Conservation (phyloP, 2,888 invertebrate species). For the Galerucella nymphaeae region DNA sequence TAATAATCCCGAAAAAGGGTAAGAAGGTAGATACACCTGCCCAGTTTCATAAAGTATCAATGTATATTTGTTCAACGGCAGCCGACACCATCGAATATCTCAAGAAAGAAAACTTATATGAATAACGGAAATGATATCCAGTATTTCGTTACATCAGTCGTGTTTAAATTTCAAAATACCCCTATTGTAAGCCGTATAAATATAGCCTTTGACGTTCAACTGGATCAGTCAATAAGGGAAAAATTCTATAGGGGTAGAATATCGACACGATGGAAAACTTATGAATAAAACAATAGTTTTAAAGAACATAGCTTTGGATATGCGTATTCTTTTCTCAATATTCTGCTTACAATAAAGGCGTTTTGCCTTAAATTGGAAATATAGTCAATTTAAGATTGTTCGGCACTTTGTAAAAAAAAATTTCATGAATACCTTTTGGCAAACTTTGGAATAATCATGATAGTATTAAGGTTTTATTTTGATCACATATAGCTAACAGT, state of each 20-base stretch:
- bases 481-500: too few relatives aligned
- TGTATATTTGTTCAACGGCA: constrained; percentile 28
- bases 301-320: constrained; percentile 58
- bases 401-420: constrained; percentile 43
- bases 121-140: constrained; percentile 48
- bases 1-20: neutral
- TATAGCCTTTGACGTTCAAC: constrained; percentile 60
- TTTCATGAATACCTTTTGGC: too few relatives aligned
- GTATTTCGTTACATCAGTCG: constrained; percentile 60
- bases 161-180: constrained; percentile 59
- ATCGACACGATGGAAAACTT: constrained; percentile 61
- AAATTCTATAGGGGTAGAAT: constrained; percentile 60
- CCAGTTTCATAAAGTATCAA: constrained; percentile 16
- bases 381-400: constrained; percentile 44
- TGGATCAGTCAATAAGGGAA: constrained; percentile 65
- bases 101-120: constrained; percentile 35
- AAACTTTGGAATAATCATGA: too few relatives aligned
- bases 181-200: constrained; percentile 63
- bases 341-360: constrained; percentile 42
- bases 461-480: too few relatives aligned
- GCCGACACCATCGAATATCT: constrained; percentile 2
- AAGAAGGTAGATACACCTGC: neutral
- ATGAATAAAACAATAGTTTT: constrained; percentile 68
- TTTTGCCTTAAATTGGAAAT: constrained; percentile 17
- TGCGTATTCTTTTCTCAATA: constrained; percentile 53